Base-by-base conservation (phyloP, 2,888 invertebrate species). In the Patella pellucida region DNA sequence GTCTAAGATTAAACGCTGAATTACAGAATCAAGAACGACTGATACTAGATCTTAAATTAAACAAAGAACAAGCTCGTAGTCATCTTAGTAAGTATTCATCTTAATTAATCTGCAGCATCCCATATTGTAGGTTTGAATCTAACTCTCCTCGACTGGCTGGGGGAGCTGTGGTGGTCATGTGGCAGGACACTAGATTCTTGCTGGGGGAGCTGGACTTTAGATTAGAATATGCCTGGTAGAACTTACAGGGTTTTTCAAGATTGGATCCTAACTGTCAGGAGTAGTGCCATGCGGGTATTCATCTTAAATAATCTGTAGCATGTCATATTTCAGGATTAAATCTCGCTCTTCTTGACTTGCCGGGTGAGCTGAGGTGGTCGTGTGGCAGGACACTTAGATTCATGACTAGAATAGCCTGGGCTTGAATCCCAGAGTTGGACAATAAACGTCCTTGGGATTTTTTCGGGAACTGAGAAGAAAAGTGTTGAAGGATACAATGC, bases 1-100 rank as follows among this genome's bases (percentile, higher is more conserved):
- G 85, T 74, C 81, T 90, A 52, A 78, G 88, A 56, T 82, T 90
- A 54, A 82, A 87, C 69, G 83, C 85, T 51, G 89, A 89, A 73
- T 83, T 89, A 27, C 85, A 86, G 62, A 86, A 83, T 71, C 88
- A 88, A 74, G 78, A 83, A 77, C 88, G 88, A 79, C 81, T 79
- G 72, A 79, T 89, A 52, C 80, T 79, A 12, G 85, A 86, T 68
- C 83, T 85, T 67, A 86, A 86, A 75, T 79, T 88, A 23, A 75
- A 81, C 31, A 86, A 84, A 68, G 86, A 88, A 79, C 86, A 87
- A 74, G 85, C 83, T 52, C 79, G 89, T 52, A 81, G 83, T 15
- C 83, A 85, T 72, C 75, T 84, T 27, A 83, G 89, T 89, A 79
- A 78, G 85, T 79, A 9, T 7, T 19, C 71, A 4, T 14, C 70